Percentiles rank a stretch among this genome's conserved stretches.
phyloP scores from a whole-genome alignment of 2,797 vertebrate species.

The Sternarchorhynchus goeldii region DNA sequence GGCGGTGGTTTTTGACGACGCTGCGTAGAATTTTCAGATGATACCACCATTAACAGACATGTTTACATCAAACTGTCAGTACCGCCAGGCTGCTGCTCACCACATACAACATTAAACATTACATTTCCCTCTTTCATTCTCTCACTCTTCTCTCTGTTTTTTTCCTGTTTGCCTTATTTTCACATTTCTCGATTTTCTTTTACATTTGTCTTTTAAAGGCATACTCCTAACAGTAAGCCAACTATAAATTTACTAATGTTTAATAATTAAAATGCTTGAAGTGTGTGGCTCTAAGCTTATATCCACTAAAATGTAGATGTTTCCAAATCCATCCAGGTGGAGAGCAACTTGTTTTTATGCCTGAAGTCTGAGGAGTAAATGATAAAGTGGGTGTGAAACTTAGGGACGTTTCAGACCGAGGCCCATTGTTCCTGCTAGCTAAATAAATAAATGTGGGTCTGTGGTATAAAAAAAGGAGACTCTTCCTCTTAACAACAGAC shows the following conservation, averaged over 20 bases:
- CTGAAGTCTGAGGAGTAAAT: slow-evolving; percentile 30
- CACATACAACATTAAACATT: slow-evolving; percentile 33
- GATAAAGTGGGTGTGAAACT: slow-evolving; percentile 51
- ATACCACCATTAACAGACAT: slow-evolving; percentile 65
- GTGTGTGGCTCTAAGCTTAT: slow-evolving; percentile 15
- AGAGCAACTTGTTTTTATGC: slow-evolving; percentile 2
- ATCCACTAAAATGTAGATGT: background rate
- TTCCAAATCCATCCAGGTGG: background rate
- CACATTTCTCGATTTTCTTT: slow-evolving; percentile 14
- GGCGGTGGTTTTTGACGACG: slow-evolving; percentile 59
- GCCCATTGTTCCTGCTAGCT: slow-evolving; percentile 50
- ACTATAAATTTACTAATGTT: too few species aligned
- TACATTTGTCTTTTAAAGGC: too few species aligned
- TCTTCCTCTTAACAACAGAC: slow-evolving; percentile 56
- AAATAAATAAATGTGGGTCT: slow-evolving; percentile 54
- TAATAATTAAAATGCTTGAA: too few species aligned
- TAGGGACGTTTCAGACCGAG: slow-evolving; percentile 31
- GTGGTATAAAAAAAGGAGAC: slow-evolving; percentile 42
- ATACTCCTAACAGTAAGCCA: too few species aligned
- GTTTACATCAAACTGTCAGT: slow-evolving; percentile 56
- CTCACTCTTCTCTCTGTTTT: slow-evolving; percentile 1
- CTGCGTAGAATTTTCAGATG: slow-evolving; percentile 59
- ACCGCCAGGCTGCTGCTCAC: slow-evolving; percentile 54
- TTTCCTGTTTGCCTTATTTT: slow-evolving; percentile 16
- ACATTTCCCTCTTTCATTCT: background rate